These are phyloP conservation scores for Lissonota sp. DNA, from an alignment of 2,888 invertebrate genomes.

Conservation along the genomic window DNA sequence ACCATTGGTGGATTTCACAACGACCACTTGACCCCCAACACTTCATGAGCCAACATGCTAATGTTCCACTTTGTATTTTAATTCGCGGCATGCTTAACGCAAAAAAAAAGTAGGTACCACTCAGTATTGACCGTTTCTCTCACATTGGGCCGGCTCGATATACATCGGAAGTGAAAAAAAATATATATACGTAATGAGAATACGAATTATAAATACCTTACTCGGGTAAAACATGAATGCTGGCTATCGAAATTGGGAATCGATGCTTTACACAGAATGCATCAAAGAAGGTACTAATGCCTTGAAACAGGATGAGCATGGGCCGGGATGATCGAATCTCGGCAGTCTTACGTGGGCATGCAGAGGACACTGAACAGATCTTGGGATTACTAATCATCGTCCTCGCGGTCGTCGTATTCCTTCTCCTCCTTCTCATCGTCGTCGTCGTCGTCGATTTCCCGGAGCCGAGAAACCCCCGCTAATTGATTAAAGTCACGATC, in stretches of 20 bases:
- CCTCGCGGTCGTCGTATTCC: conserved; percentile 58
- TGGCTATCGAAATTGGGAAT: conserved; percentile 58
- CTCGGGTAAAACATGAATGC: conserved; percentile 28
- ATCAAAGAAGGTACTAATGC: conserved; percentile 13
- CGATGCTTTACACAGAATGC: conserved; percentile 39
- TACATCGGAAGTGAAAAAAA: conserved; percentile 3
- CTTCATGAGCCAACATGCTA: conserved; percentile 74
- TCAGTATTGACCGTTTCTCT: too few relatives aligned
- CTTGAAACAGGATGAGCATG: conserved; percentile 22
- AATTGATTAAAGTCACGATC: conserved; percentile 83
- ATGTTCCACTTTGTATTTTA: conserved; percentile 82
- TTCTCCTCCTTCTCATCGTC: conserved; percentile 35
- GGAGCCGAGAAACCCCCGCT: conserved; percentile 81
- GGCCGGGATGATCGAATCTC: conserved; percentile 54
- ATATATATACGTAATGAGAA: conserved; percentile 29
- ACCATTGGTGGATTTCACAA: conserved; percentile 57
- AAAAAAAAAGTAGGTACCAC: conserved; percentile 1
- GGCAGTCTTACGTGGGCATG: conserved; percentile 30
- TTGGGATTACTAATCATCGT: conserved; percentile 80
- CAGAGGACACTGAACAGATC: conserved; percentile 42
- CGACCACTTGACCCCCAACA: conserved; percentile 62
- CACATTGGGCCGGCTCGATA: background rate
- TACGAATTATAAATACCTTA: conserved; percentile 59
- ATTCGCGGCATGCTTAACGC: conserved; percentile 67
- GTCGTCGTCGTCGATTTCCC: conserved; percentile 75